These are phyloP conservation scores for Oplegnathus fasciatus DNA, from an alignment of 2,113 vertebrate species.

Conservation along the genomic window DNA sequence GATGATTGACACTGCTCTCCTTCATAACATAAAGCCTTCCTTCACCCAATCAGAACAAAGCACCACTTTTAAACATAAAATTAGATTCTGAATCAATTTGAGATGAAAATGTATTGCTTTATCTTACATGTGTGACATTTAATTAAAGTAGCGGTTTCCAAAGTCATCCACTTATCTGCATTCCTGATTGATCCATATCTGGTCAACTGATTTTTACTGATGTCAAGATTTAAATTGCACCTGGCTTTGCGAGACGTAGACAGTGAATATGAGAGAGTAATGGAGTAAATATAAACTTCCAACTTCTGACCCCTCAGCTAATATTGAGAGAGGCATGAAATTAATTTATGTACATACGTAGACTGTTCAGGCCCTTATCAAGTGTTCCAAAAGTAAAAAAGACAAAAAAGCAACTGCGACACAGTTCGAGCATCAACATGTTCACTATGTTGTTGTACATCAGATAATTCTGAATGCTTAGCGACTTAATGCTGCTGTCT, in stretches of 20 bases:
- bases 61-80: not conserved
- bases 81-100: not conserved
- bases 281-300: not conserved
- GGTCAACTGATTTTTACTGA: not conserved
- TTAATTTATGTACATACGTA: not conserved
- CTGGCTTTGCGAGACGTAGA: not conserved
- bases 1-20: not conserved
- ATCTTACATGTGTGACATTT: no score
- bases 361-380: not conserved
- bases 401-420: not conserved
- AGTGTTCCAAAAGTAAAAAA: not conserved
- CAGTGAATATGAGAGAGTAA: not conserved
- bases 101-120: not conserved
- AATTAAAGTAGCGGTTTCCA: not conserved
- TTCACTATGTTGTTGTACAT: conserved; percentile 39
- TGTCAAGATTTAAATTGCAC: not conserved
- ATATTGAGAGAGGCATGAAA: not conserved
- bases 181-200: not conserved
- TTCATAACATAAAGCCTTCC: not conserved
- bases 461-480: conserved; percentile 37
- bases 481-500: conserved; percentile 36
- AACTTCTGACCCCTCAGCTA: not conserved
- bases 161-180: not conserved
- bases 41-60: not conserved
- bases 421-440: conserved; percentile 6